These are phyloP conservation scores for Bimastos eiseni DNA, from an alignment of 2,888 invertebrate species.

Conservation along the genomic window DNA sequence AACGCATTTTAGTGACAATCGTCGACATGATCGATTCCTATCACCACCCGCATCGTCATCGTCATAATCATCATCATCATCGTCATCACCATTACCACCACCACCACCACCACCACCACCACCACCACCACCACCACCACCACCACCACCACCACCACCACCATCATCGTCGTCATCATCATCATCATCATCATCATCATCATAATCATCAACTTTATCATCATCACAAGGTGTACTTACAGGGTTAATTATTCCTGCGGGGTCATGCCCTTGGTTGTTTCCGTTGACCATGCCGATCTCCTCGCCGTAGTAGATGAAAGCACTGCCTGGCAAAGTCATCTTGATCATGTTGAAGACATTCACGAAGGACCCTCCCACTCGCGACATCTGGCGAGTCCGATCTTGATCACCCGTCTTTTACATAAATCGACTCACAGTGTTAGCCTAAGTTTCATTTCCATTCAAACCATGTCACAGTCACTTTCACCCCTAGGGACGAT, in stretches of 20 bases:
- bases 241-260: slow-evolving; percentile 33
- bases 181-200: neutral
- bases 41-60: too few relatives aligned
- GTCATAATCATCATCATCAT: too few relatives aligned
- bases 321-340: slow-evolving; percentile 44
- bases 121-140: neutral
- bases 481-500: too few relatives aligned
- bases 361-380: neutral
- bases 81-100: too few relatives aligned
- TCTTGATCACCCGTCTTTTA: slow-evolving; percentile 40
- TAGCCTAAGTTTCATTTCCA: neutral
- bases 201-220: slow-evolving; percentile 14
- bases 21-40: too few relatives aligned
- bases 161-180: neutral
- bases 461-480: neutral
- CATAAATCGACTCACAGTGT: neutral
- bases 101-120: neutral
- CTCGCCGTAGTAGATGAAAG: slow-evolving; percentile 45
- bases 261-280: slow-evolving; percentile 30
- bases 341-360: slow-evolving; percentile 37
- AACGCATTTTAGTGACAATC: too few relatives aligned
- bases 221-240: slow-evolving; percentile 30
- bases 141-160: neutral
- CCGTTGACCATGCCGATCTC: slow-evolving; percentile 45
- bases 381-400: neutral